Evolutionary conservation across 2,888 invertebrate genomes (phyloP).

Genomic region (Leptinotarsa peninsularis): DNA sequence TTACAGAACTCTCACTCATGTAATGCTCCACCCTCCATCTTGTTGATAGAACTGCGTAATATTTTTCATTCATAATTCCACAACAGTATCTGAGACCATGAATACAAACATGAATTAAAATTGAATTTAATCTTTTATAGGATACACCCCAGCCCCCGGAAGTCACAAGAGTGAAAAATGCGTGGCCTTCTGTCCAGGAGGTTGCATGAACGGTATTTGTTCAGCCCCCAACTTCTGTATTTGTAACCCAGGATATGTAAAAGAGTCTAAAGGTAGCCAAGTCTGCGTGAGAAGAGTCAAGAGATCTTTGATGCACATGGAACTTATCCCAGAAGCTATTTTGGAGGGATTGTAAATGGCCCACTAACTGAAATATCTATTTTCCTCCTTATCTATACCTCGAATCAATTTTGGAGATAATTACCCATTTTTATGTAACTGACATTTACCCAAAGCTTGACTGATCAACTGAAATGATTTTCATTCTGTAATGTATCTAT

Average conservation of each 20-base stretch:
- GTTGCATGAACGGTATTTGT: conserved; percentile 80
- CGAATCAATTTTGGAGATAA: neutral
- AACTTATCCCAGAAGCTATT: conserved; percentile 60
- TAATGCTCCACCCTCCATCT: too few species aligned
- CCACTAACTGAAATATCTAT: neutral
- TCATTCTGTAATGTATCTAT: too few species aligned
- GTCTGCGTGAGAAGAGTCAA: conserved; percentile 71
- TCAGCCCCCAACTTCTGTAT: conserved; percentile 80
- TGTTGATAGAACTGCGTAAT: too few species aligned
- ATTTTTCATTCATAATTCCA: too few species aligned
- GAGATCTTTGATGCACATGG: conserved; percentile 61
- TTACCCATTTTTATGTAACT: too few species aligned
- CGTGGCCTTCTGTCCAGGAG: conserved; percentile 73
- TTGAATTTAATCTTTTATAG: conserved; percentile 44
- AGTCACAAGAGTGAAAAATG: conserved; percentile 63
- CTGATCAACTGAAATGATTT: too few species aligned
- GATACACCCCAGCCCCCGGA: conserved; percentile 63
- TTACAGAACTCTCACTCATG: too few species aligned
- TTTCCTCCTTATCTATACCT: neutral
- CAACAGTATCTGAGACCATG: neutral
- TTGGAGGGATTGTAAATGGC: conserved; percentile 40
- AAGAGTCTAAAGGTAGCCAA: conserved; percentile 75
- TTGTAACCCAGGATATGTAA: conserved; percentile 77
- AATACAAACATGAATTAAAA: neutral
- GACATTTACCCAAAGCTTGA: too few species aligned